Evolutionary conservation across 2,888 invertebrate genomes (phyloP), one percentile per base, ranked within the genome.

Genomic region (Iphiclides podalirius): DNA sequence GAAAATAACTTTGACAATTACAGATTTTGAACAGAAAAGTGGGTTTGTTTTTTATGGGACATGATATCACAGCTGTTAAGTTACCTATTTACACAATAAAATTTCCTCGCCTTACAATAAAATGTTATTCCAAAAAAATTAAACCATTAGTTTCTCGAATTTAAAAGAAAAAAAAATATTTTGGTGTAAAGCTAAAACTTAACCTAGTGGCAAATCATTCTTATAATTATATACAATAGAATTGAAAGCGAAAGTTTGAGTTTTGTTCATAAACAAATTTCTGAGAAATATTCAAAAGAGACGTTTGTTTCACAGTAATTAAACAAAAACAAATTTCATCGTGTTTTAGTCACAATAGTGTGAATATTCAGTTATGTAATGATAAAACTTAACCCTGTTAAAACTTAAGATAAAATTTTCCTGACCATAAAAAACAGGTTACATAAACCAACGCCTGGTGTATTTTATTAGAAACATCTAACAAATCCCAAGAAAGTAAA

Each of bases 51-150:
- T 60, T 64, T 66, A 70, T 61, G 70, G 61, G 69, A 78, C 69
- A 74, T 76, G 70, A 78, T 87, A 87, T 87, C 87, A 87, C 87
- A 87, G 87, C 82, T 82, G 81, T 79, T 78, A 80, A 75, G 66
- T 76, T 70, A 77, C 68, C 68, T 79, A 80, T 79, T 64, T 80
- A 76, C 73, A 75, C 60, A 60, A 66, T 67, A 66, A 60, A 60
- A 52, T 59, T 60, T 53, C 53, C 56, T 54, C 56, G 15, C 34
- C 39, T 38, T 38, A 33, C 13, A 20, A 13, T 38, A 43, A 15
- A 47, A n/a, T 14, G 38, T 43, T 49, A 49, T 15, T 20, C 39
- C 15, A 37, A 53, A 52, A 63, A 63, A 64, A 60, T 58, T 37
- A 59, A 58, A 57, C 64, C 63, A 63, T 67, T 69, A 73, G 75